Evolutionary conservation across 2,113 vertebrate genomes (phyloP).

Genomic region (Ciconia maguari): DNA sequence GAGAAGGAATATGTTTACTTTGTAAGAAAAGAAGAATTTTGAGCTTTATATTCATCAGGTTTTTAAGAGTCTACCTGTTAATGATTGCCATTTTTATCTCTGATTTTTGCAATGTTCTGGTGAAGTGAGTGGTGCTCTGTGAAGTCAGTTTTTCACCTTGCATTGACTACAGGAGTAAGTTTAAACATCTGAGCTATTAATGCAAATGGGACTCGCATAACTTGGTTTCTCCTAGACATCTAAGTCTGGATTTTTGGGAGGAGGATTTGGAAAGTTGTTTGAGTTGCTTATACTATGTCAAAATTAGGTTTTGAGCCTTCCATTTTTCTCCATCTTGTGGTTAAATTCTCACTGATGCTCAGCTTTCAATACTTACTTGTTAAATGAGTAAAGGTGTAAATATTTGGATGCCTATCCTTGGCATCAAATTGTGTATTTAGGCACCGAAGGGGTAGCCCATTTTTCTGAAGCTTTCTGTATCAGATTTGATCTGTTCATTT

Average conservation of each 20-base stretch:
- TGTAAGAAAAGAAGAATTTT: not conserved
- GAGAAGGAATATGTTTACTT: not conserved
- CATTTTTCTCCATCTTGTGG: not conserved
- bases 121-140: not conserved
- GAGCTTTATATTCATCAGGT: not conserved
- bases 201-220: not conserved
- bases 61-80: not conserved
- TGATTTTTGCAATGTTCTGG: not conserved
- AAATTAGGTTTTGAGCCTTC: not conserved
- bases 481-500: not conserved
- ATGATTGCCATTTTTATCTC: accelerated
- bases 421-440: not conserved
- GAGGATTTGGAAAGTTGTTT: not conserved
- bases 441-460: not conserved
- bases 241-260: not conserved
- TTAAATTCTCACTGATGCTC: not conserved
- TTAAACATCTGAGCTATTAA: not conserved
- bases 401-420: not conserved
- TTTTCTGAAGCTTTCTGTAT: not conserved
- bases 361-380: not conserved
- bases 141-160: not conserved
- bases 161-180: not conserved
- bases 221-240: not conserved
- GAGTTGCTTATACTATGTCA: not conserved
- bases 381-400: not conserved